These are phyloP conservation scores for Enteromius unitaeniatus DNA, from an alignment of 2,797 vertebrate species.

Conservation along the genomic window DNA sequence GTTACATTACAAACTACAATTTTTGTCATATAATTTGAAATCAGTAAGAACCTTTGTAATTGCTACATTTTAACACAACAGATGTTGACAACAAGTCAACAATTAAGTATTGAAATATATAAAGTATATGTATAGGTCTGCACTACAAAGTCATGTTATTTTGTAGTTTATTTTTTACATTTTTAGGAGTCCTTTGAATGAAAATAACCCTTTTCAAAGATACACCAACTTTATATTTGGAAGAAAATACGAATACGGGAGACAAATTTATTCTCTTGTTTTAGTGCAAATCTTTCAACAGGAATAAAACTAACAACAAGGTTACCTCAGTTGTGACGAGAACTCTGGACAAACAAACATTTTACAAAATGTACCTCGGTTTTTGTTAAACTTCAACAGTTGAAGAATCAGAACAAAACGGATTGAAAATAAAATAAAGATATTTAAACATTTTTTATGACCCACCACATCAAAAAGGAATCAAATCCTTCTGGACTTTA, in stretches of 20 bases:
- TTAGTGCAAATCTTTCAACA: constrained; percentile 39
- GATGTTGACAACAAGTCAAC: no score
- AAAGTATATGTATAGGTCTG: neutral
- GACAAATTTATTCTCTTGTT: constrained; percentile 23
- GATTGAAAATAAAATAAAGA: neutral
- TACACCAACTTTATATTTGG: constrained; percentile 23
- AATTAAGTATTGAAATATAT: neutral
- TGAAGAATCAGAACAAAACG: constrained; percentile 6
- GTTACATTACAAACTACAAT: no score
- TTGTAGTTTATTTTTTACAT: constrained; percentile 11
- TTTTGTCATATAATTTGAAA: no score
- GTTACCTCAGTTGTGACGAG: constrained; percentile 11
- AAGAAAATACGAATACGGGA: constrained; percentile 22
- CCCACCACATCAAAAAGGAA: neutral
- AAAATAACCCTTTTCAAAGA: constrained; percentile 9
- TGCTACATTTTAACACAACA: neutral
- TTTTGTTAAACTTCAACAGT: constrained; percentile 8
- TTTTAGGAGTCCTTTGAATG: neutral
- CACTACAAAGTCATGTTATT: neutral
- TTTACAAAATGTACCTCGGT: constrained; percentile 31
- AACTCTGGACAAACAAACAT: constrained; percentile 9
- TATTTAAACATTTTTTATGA: neutral
- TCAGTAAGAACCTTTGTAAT: neutral
- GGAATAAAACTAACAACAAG: constrained; percentile 36
- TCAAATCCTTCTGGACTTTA: constrained; percentile 4